These are phyloP conservation scores for Dasysyrphus albostriatus DNA, from an alignment of 2,888 invertebrate species.

Conservation along the genomic window DNA sequence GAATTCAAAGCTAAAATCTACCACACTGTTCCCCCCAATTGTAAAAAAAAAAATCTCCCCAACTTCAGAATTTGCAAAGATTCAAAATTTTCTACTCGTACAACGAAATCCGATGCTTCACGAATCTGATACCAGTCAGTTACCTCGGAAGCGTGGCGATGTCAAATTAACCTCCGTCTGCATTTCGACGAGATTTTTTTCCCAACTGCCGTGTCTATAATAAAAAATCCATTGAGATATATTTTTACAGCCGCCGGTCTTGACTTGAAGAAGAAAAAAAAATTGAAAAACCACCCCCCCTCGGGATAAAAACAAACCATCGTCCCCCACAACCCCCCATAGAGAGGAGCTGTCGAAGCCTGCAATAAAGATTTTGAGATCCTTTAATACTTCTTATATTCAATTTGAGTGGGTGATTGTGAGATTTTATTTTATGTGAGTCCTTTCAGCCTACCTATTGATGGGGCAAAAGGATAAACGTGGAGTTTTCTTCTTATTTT, in stretches of 20 bases:
- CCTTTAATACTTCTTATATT: conserved; percentile 14
- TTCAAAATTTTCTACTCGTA: conserved; percentile 58
- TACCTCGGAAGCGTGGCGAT: conserved; percentile 83
- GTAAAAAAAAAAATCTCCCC: conserved; percentile 8
- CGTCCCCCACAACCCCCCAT: neutral
- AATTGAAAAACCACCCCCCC: neutral
- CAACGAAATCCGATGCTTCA: conserved; percentile 70
- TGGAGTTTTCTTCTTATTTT: neutral
- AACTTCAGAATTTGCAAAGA: conserved; percentile 52
- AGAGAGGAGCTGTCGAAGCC: neutral
- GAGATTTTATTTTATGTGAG: conserved; percentile 25
- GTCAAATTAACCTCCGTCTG: conserved; percentile 79
- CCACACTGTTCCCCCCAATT: conserved; percentile 20
- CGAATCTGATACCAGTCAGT: conserved; percentile 81
- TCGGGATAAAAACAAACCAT: conserved; percentile 3
- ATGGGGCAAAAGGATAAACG: neutral
- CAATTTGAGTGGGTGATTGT: conserved; percentile 16
- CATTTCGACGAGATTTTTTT: conserved; percentile 46
- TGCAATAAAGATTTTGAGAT: neutral
- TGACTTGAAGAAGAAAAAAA: conserved; percentile 15
- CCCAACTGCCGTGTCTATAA: conserved; percentile 25
- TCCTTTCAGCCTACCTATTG: conserved; percentile 26
- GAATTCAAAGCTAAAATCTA: neutral
- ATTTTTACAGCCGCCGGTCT: conserved; percentile 35
- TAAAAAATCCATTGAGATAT: conserved; percentile 6